These are phyloP conservation scores for Sinella curviseta DNA, from an alignment of 1,140 invertebrate species.

Conservation along the genomic window DNA sequence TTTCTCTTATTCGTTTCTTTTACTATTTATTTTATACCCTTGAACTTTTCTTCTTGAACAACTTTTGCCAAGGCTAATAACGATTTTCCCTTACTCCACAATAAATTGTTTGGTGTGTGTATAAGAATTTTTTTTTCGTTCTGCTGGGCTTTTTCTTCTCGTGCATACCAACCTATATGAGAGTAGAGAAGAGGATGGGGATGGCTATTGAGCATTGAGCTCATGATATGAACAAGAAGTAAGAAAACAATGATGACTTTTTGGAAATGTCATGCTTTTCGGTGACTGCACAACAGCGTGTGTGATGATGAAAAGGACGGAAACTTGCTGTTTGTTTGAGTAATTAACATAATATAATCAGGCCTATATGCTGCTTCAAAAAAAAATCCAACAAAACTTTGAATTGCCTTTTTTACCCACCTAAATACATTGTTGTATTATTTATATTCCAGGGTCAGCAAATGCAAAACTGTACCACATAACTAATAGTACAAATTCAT, in stretches of 20 bases:
- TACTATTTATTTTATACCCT: not conserved
- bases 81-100: not conserved
- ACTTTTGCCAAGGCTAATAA: conserved; percentile 22
- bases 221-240: not conserved
- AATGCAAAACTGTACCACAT: no score
- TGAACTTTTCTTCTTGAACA: conserved; percentile 15
- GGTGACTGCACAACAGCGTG: not conserved
- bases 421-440: no score
- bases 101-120: not conserved
- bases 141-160: no score
- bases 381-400: no score
- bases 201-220: not conserved
- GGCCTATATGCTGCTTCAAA: no score
- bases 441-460: no score
- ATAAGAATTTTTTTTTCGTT: not conserved
- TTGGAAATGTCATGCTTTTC: not conserved
- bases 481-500: no score
- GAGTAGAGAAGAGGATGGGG: no score
- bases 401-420: no score
- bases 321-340: not conserved
- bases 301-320: not conserved
- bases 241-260: not conserved
- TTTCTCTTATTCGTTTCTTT: not conserved
- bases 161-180: no score
- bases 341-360: not conserved